These are phyloP conservation scores for Crypturellus undulatus DNA, from an alignment of 2,113 vertebrate species.

Conservation along the genomic window DNA sequence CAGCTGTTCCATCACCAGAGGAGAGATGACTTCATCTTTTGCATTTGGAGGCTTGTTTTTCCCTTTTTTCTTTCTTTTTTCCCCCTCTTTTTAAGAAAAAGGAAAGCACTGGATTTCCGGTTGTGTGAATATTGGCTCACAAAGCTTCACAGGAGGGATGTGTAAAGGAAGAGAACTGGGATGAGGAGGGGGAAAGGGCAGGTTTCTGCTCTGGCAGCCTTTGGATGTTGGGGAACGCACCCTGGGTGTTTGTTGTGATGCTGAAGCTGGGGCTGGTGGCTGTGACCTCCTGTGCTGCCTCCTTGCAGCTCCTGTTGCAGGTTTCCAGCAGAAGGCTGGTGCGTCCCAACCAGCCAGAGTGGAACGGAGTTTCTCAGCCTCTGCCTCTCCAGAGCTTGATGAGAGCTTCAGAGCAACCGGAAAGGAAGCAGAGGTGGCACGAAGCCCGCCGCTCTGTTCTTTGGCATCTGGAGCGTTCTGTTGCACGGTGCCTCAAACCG, in stretches of 20 bases:
- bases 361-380: not conserved
- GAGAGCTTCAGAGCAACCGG: not conserved
- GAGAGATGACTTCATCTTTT: slow-evolving; percentile 61
- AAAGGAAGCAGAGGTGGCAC: not conserved
- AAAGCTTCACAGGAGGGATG: not conserved
- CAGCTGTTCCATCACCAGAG: slow-evolving; percentile 64
- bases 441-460: not conserved
- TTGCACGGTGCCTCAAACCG: not conserved
- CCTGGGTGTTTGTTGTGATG: not conserved
- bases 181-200: not conserved
- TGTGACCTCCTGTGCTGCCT: not conserved
- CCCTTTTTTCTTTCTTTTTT: too few species aligned
- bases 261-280: accelerated
- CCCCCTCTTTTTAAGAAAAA: not conserved
- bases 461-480: not conserved
- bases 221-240: not conserved
- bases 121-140: not conserved
- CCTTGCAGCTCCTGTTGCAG: not conserved
- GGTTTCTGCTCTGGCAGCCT: not conserved
- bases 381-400: not conserved
- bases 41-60: slow-evolving; percentile 7
- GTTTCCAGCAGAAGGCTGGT: not conserved
- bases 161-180: not conserved
- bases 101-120: slow-evolving; percentile 38
- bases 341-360: not conserved